A percentile compares a stretch with the other conserved stretches of the same genome.
These are phyloP conservation scores for Zaprionus lachaisei DNA, from an alignment of 1,140 invertebrate species.

Conservation along the genomic window DNA sequence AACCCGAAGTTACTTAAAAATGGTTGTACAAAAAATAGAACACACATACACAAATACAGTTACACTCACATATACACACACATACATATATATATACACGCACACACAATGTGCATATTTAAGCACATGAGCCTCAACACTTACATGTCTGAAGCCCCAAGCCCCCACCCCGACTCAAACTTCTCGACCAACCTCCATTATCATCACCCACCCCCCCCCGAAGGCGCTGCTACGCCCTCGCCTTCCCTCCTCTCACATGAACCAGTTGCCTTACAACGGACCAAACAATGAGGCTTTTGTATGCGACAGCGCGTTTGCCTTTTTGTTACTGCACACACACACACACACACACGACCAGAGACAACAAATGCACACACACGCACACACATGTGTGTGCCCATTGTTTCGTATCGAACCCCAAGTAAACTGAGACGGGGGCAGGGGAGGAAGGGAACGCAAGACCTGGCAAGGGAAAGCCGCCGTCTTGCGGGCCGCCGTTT, in stretches of 20 bases:
- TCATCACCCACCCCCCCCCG: slow-evolving; percentile 13
- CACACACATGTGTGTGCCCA: slow-evolving; percentile 37
- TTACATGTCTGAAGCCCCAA: slow-evolving; percentile 25
- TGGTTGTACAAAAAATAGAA: slow-evolving; percentile 9
- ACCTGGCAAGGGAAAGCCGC: slow-evolving; percentile 6
- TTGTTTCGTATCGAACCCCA: slow-evolving; percentile 70
- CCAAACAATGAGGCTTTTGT: slow-evolving; percentile 75
- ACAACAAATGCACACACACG: slow-evolving; percentile 30
- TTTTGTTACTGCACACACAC: slow-evolving; percentile 45
- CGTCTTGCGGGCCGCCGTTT: slow-evolving; percentile 48
- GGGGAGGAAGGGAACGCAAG: neutral
- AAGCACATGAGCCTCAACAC: slow-evolving; percentile 53
- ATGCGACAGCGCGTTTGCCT: slow-evolving; percentile 65
- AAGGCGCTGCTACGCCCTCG: neutral
- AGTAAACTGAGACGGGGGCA: neutral
- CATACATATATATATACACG: neutral
- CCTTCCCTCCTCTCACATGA: neutral
- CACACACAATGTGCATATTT: slow-evolving; percentile 48
- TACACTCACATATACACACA: slow-evolving; percentile 24
- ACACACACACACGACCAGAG: slow-evolving; percentile 10
- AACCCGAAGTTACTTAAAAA: slow-evolving; percentile 65
- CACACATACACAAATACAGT: slow-evolving; percentile 5
- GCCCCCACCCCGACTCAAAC: neutral
- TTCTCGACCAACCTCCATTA: slow-evolving; percentile 18
- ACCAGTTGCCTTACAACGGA: slow-evolving; percentile 39